Conservation (phyloP, 2,113 vertebrate species). For the Rhinoderma darwinii region DNA sequence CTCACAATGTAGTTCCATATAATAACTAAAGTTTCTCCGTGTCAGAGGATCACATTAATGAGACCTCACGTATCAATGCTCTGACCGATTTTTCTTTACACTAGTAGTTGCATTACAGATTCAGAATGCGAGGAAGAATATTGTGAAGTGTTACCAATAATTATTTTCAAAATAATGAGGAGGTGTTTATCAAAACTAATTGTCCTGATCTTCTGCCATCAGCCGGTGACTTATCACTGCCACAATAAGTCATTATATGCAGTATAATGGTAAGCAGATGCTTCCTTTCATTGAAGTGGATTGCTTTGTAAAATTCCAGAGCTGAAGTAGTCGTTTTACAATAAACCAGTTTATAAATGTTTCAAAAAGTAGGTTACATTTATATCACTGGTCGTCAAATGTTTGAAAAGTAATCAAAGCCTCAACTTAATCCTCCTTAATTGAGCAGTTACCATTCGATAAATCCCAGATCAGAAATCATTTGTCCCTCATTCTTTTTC, state of each 20-base stretch:
- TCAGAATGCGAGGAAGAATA: not conserved
- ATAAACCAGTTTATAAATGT: not conserved
- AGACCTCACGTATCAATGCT: no score
- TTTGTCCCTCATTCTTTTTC: not conserved
- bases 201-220: conserved; percentile 1
- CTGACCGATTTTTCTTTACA: not conserved
- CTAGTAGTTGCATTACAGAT: not conserved
- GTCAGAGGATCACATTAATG: no score
- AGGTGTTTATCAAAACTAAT: not conserved
- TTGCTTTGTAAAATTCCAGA: not conserved
- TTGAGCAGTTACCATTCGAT: not conserved
- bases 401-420: not conserved
- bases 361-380: conserved; percentile 2
- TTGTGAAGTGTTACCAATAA: not conserved
- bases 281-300: not conserved
- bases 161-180: not conserved
- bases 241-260: conserved; percentile 1
- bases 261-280: conserved; percentile 19
- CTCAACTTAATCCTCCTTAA: conserved; percentile 1
- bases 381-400: not conserved
- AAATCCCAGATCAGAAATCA: conserved; percentile 9
- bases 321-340: not conserved
- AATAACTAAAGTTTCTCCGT: no score
- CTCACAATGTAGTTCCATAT: no score
- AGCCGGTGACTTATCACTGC: not conserved